Evolutionary conservation across 2,888 invertebrate genomes (phyloP).

Genomic region (Glomeris marginata): DNA sequence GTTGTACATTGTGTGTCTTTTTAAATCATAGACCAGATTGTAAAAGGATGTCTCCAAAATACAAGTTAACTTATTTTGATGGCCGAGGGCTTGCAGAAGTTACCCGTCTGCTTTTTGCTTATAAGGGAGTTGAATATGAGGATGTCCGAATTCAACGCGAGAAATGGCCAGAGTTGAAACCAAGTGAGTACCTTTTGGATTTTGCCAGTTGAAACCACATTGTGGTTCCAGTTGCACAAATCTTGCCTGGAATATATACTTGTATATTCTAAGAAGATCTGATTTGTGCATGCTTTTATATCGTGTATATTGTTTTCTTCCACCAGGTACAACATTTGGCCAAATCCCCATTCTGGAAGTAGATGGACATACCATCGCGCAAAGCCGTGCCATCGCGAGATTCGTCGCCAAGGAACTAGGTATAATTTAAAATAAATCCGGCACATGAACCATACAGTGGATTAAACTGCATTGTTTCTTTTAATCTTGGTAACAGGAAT

Average conservation of each 20-base stretch:
- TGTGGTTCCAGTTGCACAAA: too few species aligned
- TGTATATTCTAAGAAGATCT: too few species aligned
- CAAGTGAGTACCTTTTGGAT: constrained; percentile 5
- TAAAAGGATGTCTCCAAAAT: constrained; percentile 18
- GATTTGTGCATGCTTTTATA: too few species aligned
- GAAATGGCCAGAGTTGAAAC: constrained; percentile 16
- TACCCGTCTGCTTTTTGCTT: constrained; percentile 41
- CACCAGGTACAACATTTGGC: constrained; percentile 42
- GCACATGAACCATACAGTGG: too few species aligned
- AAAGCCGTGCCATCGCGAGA: constrained; percentile 42
- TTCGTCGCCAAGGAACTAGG: constrained; percentile 39
- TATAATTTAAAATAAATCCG: constrained; percentile 4
- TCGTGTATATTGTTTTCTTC: too few species aligned
- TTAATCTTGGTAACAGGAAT: constrained; percentile 13
- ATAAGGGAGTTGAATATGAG: constrained; percentile 29
- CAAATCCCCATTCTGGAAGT: constrained; percentile 43
- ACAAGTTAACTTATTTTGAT: constrained; percentile 33
- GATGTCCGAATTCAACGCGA: constrained; percentile 22
- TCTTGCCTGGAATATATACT: too few species aligned
- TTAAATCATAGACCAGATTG: not conserved
- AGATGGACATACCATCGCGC: constrained; percentile 39
- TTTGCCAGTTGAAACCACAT: too few species aligned
- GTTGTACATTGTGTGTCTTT: too few species aligned
- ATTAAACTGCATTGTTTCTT: not conserved
- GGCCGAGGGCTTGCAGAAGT: constrained; percentile 41